Percentiles rank a stretch among this genome's conserved stretches.
These are phyloP conservation scores for Hoplias malabaricus DNA, from an alignment of 2,113 vertebrate genomes.

Conservation along the genomic window DNA sequence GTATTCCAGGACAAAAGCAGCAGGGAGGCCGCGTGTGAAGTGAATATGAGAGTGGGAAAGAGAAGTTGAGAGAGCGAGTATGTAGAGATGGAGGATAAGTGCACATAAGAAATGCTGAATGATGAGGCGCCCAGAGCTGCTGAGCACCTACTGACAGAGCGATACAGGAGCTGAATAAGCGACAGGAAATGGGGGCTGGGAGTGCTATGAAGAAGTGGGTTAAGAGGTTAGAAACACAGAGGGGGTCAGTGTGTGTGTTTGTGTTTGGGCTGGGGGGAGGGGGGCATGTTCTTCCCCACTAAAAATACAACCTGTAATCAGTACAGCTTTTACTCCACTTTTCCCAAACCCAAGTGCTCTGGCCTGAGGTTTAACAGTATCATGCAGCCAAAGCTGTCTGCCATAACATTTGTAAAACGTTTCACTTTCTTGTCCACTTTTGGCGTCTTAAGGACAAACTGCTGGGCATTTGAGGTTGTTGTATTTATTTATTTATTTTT, in stretches of 20 bases:
- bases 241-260: conserved; percentile 33
- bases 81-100: not conserved
- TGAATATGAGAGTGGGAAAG: not conserved
- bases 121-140: conserved; percentile 45
- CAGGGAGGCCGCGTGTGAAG: not conserved
- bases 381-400: conserved; percentile 9
- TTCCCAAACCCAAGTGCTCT: conserved; percentile 24
- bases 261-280: too few relatives aligned
- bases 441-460: not conserved
- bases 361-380: conserved; percentile 65
- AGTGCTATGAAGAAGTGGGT: conserved; percentile 63
- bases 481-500: too few relatives aligned
- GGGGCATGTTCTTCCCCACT: conserved; percentile 21
- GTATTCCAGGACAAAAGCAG: not conserved
- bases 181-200: conserved; percentile 21
- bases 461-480: not conserved
- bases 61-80: conserved; percentile 29
- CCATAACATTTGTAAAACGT: too few relatives aligned
- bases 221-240: conserved; percentile 69
- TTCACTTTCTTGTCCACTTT: not conserved
- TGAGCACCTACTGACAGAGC: not conserved
- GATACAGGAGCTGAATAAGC: not conserved
- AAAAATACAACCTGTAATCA: conserved; percentile 36
- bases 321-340: conserved; percentile 15
- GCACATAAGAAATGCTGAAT: conserved; percentile 24